phyloP scores from a whole-genome alignment of 2,113 vertebrate species.

The Lagopus leucura region DNA sequence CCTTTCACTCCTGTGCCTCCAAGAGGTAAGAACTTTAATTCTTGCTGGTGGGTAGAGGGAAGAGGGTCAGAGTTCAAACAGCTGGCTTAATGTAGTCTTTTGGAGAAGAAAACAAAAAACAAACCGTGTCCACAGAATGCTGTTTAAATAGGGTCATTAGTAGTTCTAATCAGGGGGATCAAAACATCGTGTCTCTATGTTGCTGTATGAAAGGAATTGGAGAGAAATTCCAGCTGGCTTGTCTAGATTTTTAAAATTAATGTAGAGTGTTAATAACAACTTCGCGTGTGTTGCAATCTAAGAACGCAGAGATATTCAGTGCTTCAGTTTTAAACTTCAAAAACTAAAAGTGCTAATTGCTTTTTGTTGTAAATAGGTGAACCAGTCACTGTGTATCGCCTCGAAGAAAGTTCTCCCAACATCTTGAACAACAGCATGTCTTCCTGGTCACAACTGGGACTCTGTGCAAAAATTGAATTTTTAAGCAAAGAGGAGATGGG shows the following conservation, averaged over 20 bases:
- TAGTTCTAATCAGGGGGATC: not conserved
- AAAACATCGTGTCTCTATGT: not conserved
- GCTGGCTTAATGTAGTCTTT: not conserved
- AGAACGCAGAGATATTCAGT: not conserved
- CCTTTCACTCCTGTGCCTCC: conserved; percentile 97
- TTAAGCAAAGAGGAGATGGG: conserved; percentile 99
- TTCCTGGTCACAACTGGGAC: conserved; percentile 96
- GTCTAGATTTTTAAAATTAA: not conserved
- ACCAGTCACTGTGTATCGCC: conserved; percentile 94
- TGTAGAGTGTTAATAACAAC: not conserved
- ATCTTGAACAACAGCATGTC: conserved; percentile 99
- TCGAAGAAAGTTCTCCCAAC: conserved; percentile 96
- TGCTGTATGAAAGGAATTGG: not conserved
- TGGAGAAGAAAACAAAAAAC: not conserved
- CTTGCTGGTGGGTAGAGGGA: not conserved
- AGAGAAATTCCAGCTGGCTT: not conserved
- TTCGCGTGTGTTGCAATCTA: not conserved
- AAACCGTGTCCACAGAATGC: not conserved
- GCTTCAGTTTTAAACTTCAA: not conserved
- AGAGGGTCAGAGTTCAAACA: not conserved
- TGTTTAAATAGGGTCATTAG: not conserved
- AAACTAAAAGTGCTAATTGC: not conserved
- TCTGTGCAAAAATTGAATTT: conserved; percentile 98
- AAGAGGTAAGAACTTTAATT: conserved; percentile 84
- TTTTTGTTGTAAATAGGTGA: conserved; percentile 81